Percentiles rank a stretch among this genome's conserved stretches.
phyloP scores from a whole-genome alignment of 2,113 vertebrate genomes.

The Sterrhoptilus dennistouni region DNA sequence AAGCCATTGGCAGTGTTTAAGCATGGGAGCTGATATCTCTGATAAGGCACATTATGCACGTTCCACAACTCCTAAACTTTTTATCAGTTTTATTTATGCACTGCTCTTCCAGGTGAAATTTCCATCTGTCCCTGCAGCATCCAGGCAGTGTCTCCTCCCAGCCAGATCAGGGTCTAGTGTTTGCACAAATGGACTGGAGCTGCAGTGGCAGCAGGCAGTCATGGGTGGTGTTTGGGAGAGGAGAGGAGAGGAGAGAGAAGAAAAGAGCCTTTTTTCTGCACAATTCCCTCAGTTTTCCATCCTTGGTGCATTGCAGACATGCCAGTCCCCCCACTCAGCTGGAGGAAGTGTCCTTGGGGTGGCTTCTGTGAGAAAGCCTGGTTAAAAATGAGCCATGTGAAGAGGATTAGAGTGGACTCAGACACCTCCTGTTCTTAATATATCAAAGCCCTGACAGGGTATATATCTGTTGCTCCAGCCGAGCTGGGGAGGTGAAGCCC shows the following conservation, averaged over 20 bases:
- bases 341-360: conserved; percentile 18
- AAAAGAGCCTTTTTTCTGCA: not conserved
- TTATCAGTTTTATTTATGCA: conserved; percentile 40
- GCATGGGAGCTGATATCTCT: conserved; percentile 11
- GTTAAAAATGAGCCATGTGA: conserved; percentile 9
- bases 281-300: not conserved
- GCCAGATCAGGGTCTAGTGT: not conserved
- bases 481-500: not conserved
- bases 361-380: not conserved
- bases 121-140: not conserved
- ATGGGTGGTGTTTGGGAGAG: not conserved
- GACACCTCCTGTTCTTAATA: not conserved
- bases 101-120: conserved; percentile 1
- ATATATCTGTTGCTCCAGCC: not conserved
- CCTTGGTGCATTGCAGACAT: fast-evolving
- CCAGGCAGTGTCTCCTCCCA: not conserved
- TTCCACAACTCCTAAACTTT: conserved; percentile 15
- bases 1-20: conserved; percentile 51
- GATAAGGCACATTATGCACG: conserved; percentile 51
- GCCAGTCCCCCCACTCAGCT: not conserved
- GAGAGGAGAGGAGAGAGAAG: not conserved
- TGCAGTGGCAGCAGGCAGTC: not conserved
- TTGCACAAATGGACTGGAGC: not conserved
- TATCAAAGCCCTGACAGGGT: not conserved
- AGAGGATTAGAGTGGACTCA: not conserved